Evolutionary conservation across 2,888 invertebrate species (phyloP), one percentile per base, ranked within the genome.

Genomic region (Eledone cirrhosa): DNA sequence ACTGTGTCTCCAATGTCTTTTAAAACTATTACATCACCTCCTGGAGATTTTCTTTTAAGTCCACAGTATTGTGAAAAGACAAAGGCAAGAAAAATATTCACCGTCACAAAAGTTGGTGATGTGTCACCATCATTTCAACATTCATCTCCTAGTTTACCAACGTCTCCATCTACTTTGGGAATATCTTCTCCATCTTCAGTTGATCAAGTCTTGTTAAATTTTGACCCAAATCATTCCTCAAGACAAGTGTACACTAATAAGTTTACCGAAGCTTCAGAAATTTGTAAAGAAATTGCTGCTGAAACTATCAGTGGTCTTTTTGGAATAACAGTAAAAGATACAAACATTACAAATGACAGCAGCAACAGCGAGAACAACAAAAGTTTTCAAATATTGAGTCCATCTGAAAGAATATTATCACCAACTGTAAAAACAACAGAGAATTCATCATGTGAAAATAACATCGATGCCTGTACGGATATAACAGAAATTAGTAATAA

Each of bases 41-140:
- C 86, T n/a, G 85, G 82, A 13, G 84, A 86, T 77, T 81, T 87
- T 47, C 80, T 88, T 22, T 82, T 87, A 4, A 87, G 87, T 81
- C 88, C 88, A 2, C 88, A 88, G 80, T 88, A 88, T 81, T 86
- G 84, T 77, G 84, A 86, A 11, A 84, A 83, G 75, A 84, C 84
- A n/a, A 85, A 85, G 69, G 87, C 86, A 59, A 87, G 86, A 80
- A 88, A 88, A 81, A 84, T 88, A 59, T 88, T 88, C 79, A 86
- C 87, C 47, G 88, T 88, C 48, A 86, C 84, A 24, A 82, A 82
- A 78, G 86, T 81, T 41, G 59, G 69, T 19, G 77, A 79, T 31
- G 13, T 65, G 22, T 47, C 65, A 8, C 48, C 22, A 22, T 65
- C 75, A 22, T 41, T 33, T 65, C 67, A 67, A 29, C 29, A 27